Base-by-base conservation (phyloP, 2,888 invertebrate species). In the Eucera pruinosa region DNA sequence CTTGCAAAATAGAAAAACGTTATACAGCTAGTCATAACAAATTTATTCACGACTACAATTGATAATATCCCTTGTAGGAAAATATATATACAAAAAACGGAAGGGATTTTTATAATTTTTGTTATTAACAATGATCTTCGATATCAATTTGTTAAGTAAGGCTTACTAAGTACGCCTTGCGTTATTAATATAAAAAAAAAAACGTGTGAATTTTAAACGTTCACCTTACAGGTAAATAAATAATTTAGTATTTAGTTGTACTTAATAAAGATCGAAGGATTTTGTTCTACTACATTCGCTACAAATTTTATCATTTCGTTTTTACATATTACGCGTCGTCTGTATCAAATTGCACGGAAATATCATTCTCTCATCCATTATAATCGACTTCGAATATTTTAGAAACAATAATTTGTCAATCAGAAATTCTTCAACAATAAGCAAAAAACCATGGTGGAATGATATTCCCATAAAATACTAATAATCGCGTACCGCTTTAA, bases 21-120 rank as follows among this genome's bases (percentile, higher is more conserved):
- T n/a, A n/a, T n/a, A n/a, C n/a, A n/a, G n/a, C n/a, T n/a, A n/a
- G 39, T 41, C 39, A 18, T 39, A 62, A 62, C 27, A 50, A 62
- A 62, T 62, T 62, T 62, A 39, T 50, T 36, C 36, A 50, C 4
- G 13, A 15, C 23, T 50, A 39, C 36, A 39, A 47, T n/a, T 61
- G 33, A 48, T 7, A 61, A 18, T 50, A 25, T 39, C 23, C 6
- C 18, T 13, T 23, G 23, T 15, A 25, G 23, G 23, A 36, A 47
- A 36, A 13, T 48, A 61, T 18, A n/a, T n/a, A 39, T 36, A 30
- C n/a, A n/a, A n/a, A 50, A 27, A 50, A 27, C 3, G 15, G 9
- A 50, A 36, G 23, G 36, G 36, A 36, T 39, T 23, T n/a, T 11
- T 4, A n/a, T 36, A 55, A 55, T 15, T 18, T 11, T 2, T 43